Evolutionary conservation across 2,113 vertebrate species (phyloP), one percentile per base, ranked within the genome.

Genomic region (Mastomys natalensis): DNA sequence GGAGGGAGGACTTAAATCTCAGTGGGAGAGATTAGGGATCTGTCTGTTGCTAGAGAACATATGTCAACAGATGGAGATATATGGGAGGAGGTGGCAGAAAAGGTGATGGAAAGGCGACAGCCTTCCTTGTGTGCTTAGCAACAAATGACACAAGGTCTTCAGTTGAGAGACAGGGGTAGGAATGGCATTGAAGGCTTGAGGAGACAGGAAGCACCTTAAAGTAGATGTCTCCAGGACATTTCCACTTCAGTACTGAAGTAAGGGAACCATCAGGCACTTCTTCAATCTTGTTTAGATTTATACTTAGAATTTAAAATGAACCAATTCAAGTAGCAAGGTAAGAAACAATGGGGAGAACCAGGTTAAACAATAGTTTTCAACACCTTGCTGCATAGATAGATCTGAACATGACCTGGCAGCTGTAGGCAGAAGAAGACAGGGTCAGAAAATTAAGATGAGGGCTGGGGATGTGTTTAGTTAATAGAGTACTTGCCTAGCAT

Each of bases 291-390:
- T 60, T 94, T 77, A 82, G 76, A 92, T 90, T 9, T 84, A 34
- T 81, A 55, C 7, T 90, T 70, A 51, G 62, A 89, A 72, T 93
- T 95, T 92, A 82, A 93, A 93, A 43, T 45, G 40, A 92, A 77
- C 17, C 9, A 34, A 45, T 66, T 45, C 60, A 89, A 55, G 64
- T 13, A 73, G n/a, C 40, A 91, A 96, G 70, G 84, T 11, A 74
- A 12, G 89, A 87, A 84, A 78, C 22, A 26, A 29, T 48, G 40
- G 21, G 26, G 43, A 87, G 91, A 95, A 92, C 58, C 22, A 90
- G 55, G 16, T 24, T 93, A 68, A 68, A 16, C 21, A 51, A 53
- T 68, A 68, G 22, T 92, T 77, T 97, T 92, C 85, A 89, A 40
- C 22, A 68, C 7, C 10, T 78, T 1, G 34, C 82, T 96, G 21